Evolutionary conservation across 1,140 invertebrate genomes (phyloP).

Genomic region (Monochamus saltuarius): DNA sequence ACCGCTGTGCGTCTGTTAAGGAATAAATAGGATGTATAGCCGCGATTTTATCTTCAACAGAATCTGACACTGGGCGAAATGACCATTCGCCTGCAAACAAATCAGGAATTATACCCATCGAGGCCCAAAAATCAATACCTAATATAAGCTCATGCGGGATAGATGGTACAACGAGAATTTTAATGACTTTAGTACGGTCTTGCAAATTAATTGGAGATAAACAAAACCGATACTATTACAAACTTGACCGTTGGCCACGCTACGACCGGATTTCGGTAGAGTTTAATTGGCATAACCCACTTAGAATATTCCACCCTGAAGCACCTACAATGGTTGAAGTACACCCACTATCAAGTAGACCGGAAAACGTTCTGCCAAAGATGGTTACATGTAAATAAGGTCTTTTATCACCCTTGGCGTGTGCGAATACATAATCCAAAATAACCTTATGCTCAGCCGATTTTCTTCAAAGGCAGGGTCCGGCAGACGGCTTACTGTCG

Average conservation of each 20-base stretch:
- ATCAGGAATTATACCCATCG: not conserved
- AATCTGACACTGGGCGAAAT: not conserved
- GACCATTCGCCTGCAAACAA: not conserved
- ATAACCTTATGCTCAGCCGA: too few species aligned
- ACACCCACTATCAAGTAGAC: not conserved
- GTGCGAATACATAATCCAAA: not conserved
- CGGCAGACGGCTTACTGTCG: too few species aligned
- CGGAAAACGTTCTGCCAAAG: not conserved
- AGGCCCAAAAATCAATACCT: conserved; percentile 10
- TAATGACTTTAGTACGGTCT: not conserved
- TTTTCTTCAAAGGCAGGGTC: too few species aligned
- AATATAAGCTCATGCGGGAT: not conserved
- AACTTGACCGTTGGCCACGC: not conserved
- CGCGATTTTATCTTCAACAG: not conserved
- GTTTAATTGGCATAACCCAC: not conserved
- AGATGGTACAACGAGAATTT: not conserved
- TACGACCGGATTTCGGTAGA: not conserved
- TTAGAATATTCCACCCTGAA: not conserved
- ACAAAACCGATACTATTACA: not conserved
- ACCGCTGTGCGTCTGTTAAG: not conserved
- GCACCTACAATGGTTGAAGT: not conserved
- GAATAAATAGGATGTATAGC: not conserved
- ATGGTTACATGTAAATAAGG: not conserved
- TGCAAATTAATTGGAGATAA: not conserved
- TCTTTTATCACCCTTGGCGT: conserved; percentile 2